A percentile compares a stretch with the other conserved stretches of the same genome.
These are phyloP conservation scores for Zapus hudsonius DNA, from an alignment of 2,113 vertebrate species.

Conservation along the genomic window DNA sequence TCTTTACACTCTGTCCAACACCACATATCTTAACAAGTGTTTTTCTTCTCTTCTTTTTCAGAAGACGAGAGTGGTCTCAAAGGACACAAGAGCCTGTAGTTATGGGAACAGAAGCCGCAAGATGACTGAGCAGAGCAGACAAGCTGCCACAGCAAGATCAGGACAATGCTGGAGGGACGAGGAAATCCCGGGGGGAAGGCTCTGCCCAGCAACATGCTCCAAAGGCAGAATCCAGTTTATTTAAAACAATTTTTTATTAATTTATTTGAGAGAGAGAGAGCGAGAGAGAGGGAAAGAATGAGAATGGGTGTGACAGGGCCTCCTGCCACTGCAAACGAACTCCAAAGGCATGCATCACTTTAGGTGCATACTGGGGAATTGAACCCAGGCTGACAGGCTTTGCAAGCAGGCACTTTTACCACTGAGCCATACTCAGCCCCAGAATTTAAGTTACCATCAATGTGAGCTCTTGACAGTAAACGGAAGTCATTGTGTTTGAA, in stretches of 20 bases:
- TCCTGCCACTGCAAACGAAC: no score
- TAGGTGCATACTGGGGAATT: no score
- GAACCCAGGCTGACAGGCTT: no score
- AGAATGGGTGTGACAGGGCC: no score
- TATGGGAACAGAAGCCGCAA: neutral
- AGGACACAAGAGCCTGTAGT: neutral
- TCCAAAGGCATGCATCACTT: no score
- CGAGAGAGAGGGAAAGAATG: no score
- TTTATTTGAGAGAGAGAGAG: no score
- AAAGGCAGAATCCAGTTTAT: neutral
- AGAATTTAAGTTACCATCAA: no score
- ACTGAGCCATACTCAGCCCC: no score
- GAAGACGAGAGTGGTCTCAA: neutral
- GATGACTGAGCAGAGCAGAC: constrained; percentile 7
- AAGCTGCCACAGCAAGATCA: neutral
- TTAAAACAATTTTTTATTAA: no score
- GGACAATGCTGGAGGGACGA: neutral
- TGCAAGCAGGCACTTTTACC: neutral
- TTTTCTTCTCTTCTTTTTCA: neutral
- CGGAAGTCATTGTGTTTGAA: neutral
- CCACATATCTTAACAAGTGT: neutral
- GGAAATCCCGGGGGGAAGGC: neutral
- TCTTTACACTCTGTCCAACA: neutral
- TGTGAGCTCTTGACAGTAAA: neutral
- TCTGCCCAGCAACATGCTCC: neutral